These are phyloP conservation scores for Morone saxatilis DNA, from an alignment of 2,113 vertebrate genomes.

Conservation along the genomic window DNA sequence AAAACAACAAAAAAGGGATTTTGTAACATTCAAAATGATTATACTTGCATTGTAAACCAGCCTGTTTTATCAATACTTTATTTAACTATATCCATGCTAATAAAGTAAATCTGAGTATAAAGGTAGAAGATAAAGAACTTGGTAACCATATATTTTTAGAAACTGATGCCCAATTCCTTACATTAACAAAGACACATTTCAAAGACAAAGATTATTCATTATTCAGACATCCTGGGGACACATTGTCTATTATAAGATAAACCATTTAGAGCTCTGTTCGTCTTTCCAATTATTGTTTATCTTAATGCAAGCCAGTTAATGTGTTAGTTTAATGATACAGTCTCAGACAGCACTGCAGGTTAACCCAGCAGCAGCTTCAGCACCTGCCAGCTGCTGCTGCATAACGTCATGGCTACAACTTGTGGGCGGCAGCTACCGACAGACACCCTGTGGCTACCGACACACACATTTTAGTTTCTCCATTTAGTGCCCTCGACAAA, in stretches of 20 bases:
- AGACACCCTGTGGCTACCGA: constrained; percentile 2
- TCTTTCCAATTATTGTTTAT: no score
- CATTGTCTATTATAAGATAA: not conserved
- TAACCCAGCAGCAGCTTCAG: constrained; percentile 12
- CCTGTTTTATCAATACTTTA: not conserved
- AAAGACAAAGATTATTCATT: not conserved
- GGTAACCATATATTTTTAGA: not conserved
- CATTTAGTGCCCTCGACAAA: not conserved
- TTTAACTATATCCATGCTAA: not conserved
- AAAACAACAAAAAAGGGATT: no score
- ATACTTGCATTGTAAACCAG: not conserved
- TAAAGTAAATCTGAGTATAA: not conserved
- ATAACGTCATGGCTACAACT: constrained; percentile 60
- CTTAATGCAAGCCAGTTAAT: not conserved
- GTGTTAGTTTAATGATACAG: not conserved
- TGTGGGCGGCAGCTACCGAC: constrained; percentile 39
- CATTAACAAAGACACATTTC: not conserved
- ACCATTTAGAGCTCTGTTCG: not conserved
- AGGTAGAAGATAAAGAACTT: not conserved
- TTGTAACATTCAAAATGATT: not conserved
- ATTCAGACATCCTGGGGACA: not conserved
- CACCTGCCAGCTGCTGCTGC: constrained; percentile 39
- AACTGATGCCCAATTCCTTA: no score
- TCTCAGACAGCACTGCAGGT: constrained; percentile 9
- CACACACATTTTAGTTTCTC: not conserved